Evolutionary conservation across 2,888 invertebrate species (phyloP), one percentile per base, ranked within the genome.

Genomic region (Carterocephalus palaemon): DNA sequence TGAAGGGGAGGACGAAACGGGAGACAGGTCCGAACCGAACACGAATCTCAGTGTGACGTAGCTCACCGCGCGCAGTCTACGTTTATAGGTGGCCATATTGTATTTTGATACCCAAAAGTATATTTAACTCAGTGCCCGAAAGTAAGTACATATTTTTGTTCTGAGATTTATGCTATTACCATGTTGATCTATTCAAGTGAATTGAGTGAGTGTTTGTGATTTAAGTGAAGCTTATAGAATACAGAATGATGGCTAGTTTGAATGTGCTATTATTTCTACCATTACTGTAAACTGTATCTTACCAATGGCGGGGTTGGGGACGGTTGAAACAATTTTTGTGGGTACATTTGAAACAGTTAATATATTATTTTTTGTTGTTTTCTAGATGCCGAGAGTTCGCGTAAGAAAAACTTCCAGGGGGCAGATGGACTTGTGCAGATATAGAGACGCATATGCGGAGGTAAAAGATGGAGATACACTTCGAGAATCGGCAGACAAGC

Each of bases 401-500:
- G 26, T 36, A 28, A 47, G 47, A 20, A 49, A 49, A 26, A 39
- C 46, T 29, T 22, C 28, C 2, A 47, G 42, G 31, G 46, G 42
- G 1, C 17, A 41, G 34, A 31, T 29, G 4, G 41, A 41, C 33
- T 32, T 49, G 12, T 46, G 33, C 17, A 28, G 7, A n/a, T 46
- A 46, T 13, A 26, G 29, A 33, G 7, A 37, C 12, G 49, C 49
- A 17, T 47, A 47, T 33, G 42, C 38, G 17, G 37, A 46, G 19
- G 38, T 47, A n/a, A 49, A 46, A 48, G 28, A 31, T 4, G 50
- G 51, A 28, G 24, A 15, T 32, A 50, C 51, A 24, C 41, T 54
- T 26, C 29, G 51, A 45, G 45, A 33, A 51, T 43, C 49, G 20
- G 48, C 50, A 28, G 48, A 54, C 19, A 49, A 52, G 24, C 31